Percentiles rank a stretch among this genome's conserved stretches.
Conservation (phyloP, 2,113 vertebrate species). For the Stegastes partitus region DNA sequence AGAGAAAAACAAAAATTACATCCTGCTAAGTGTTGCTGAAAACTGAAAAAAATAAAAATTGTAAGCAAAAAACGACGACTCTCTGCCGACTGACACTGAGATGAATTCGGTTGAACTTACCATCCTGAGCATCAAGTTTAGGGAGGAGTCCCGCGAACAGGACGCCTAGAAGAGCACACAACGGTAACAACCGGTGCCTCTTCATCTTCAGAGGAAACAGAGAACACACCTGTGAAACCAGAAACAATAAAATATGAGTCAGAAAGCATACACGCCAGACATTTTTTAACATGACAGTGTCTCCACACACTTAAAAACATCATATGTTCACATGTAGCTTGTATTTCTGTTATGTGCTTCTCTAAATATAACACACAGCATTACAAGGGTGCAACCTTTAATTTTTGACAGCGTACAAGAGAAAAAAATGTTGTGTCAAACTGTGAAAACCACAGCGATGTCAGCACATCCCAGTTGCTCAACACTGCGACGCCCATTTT, state of each 20-base stretch:
- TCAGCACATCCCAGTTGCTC: too few relatives aligned
- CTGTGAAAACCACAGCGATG: too few relatives aligned
- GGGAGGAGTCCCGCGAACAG: conserved; percentile 82
- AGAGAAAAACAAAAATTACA: background rate
- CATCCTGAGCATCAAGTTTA: conserved; percentile 83
- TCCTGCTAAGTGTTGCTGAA: conserved; percentile 22
- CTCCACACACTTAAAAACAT: background rate
- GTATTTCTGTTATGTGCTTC: background rate
- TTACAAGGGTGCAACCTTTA: conserved; percentile 21
- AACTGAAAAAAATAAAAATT: background rate
- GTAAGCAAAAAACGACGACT: background rate
- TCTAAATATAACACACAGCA: conserved; percentile 7
- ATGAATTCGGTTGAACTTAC: conserved; percentile 71
- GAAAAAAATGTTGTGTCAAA: conserved; percentile 1
- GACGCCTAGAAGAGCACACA: conserved; percentile 81
- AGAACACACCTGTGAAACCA: conserved; percentile 64
- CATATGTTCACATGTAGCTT: background rate
- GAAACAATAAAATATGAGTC: background rate
- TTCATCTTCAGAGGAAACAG: conserved; percentile 84
- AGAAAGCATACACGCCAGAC: background rate
- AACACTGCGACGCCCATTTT: too few relatives aligned
- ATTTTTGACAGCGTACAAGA: conserved; percentile 4
- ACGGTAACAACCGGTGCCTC: conserved; percentile 80
- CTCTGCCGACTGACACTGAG: background rate
- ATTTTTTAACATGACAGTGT: background rate